phyloP scores from a whole-genome alignment of 2,888 invertebrate species.

The Beris chalybata region DNA sequence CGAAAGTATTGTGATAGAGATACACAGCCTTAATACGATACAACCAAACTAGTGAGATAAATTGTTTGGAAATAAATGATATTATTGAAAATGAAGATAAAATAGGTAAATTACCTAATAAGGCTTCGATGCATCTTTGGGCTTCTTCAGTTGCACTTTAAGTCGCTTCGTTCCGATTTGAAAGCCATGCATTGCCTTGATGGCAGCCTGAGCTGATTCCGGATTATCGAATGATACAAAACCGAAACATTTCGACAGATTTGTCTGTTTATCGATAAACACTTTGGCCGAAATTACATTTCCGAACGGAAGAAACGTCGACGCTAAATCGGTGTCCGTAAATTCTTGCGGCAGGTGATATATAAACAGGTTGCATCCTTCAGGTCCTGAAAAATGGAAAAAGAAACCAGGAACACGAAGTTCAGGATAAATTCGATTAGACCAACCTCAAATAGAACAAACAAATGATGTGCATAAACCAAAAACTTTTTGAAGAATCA shows the following conservation, averaged over 20 bases:
- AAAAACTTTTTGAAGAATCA: no score
- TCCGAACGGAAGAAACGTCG: conserved; percentile 97
- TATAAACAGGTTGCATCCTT: conserved; percentile 98
- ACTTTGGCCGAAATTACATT: conserved; percentile 99
- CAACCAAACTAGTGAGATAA: no score
- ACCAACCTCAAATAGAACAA: neutral
- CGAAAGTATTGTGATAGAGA: no score
- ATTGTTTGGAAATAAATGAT: no score
- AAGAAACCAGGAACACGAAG: no score
- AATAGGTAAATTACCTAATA: conserved; percentile 65
- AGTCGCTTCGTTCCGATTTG: conserved; percentile 97
- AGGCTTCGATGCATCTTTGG: conserved; percentile 91
- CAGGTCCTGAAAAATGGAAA: conserved; percentile 70
- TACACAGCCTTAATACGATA: no score
- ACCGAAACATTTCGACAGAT: conserved; percentile 99
- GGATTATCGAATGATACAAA: conserved; percentile 97
- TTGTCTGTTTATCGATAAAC: conserved; percentile 99
- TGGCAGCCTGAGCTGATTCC: conserved; percentile 91
- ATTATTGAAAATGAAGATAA: conserved; percentile 7
- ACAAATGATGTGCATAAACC: no score
- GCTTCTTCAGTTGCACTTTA: conserved; percentile 95
- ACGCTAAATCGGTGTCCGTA: conserved; percentile 93
- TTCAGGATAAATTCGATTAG: neutral
- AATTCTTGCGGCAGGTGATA: conserved; percentile 99
- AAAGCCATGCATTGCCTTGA: conserved; percentile 97